Base-by-base conservation (phyloP, 2,888 invertebrate genomes). In the Tiliacea aurago region DNA sequence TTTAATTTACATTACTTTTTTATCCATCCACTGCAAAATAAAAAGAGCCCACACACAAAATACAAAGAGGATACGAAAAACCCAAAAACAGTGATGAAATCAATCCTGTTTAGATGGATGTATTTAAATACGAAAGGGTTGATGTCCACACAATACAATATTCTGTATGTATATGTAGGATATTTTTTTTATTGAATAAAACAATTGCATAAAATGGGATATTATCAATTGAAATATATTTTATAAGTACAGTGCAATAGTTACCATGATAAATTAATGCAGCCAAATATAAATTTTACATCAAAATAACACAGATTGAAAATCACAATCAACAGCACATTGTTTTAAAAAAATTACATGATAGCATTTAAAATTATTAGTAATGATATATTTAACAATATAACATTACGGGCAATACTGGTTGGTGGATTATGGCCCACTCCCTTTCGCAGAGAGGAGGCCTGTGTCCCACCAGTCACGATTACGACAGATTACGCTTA, bases 211-310 rank as follows among this genome's bases (percentile, higher is more conserved):
- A 4, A 37, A n/a, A 10, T 51, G n/a, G 10, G n/a, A 51, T 51
- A 51, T n/a, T 0, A 23, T 43, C 20, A 53, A 70, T 20, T 28
- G 4, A 45, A 18, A 68, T 20, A 53, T 68, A 70, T 45, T 51
- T 20, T 18, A 28, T 28, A 47, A 49, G 23, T 28, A 18, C 23
- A 49, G 13, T 33, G 13, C 43, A 45, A 10, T 3, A 37, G 33
- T 47, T 56, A 37, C 20, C 18, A 28, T 28, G 28, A 2, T 28
- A 20, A 45, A 71, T 47, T 1, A 28, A 47, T 49, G 5, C 13
- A 56, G n/a, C n/a, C 0, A 59, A 51, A 59, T 74, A 20, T 73
- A 2, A 28, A 28, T 49, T n/a, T 49, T 28, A 23, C 37, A 47
- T 18, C 23, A 23, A 61, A 61, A 61, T 4, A 53, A 37, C 9